Evolutionary conservation across 2,797 vertebrate species (phyloP).

Genomic region (Argentina silus): DNA sequence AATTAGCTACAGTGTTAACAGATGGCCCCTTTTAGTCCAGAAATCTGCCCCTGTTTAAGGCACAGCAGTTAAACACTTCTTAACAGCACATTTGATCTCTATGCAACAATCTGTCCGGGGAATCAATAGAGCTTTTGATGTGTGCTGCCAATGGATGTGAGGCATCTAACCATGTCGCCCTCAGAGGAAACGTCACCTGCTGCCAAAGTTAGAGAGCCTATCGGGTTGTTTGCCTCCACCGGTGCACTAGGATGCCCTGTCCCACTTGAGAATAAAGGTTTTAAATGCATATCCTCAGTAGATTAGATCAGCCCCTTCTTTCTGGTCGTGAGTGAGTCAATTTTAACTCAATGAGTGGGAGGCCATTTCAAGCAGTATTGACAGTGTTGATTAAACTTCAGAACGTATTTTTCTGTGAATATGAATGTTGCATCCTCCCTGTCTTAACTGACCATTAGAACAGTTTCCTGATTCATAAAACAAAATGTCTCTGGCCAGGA

Average conservation of each 20-base stretch:
- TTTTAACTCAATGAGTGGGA: background rate
- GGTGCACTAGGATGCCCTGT: conserved; percentile 28
- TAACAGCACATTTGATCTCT: conserved; percentile 80
- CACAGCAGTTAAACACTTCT: conserved; percentile 76
- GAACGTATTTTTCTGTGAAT: background rate
- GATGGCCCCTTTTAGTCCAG: conserved; percentile 72
- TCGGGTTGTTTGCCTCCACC: conserved; percentile 38
- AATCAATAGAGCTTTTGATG: conserved; percentile 76
- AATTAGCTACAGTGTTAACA: conserved; percentile 75
- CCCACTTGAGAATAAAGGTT: background rate
- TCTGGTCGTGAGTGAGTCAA: too few species aligned
- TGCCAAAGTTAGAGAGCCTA: conserved; percentile 62
- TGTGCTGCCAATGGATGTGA: conserved; percentile 61
- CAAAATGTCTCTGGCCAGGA: background rate
- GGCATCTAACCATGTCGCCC: conserved; percentile 60
- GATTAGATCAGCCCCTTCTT: background rate
- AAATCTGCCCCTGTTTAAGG: conserved; percentile 73
- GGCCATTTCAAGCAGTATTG: background rate
- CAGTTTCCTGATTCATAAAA: background rate
- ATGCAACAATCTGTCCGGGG: conserved; percentile 75
- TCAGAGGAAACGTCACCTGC: conserved; percentile 67
- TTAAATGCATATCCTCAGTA: background rate
- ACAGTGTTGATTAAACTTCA: background rate
- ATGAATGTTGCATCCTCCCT: background rate
- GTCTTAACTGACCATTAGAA: background rate